phyloP scores from a whole-genome alignment of 1,140 invertebrate species.

The Sogatella furcifera region DNA sequence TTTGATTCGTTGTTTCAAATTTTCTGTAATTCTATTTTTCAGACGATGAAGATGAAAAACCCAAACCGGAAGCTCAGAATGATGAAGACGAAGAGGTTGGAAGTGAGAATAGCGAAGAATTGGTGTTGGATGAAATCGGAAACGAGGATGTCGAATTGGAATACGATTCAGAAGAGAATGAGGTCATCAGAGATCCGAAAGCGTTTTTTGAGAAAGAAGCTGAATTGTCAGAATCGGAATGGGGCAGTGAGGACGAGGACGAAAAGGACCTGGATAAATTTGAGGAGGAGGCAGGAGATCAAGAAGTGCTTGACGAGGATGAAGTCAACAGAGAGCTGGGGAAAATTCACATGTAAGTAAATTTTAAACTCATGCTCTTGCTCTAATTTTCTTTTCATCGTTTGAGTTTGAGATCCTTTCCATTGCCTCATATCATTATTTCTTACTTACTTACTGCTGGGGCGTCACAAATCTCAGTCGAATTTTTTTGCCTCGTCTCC shows the following conservation, averaged over 20 bases:
- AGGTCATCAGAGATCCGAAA: constrained; percentile 43
- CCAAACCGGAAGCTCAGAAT: constrained; percentile 31
- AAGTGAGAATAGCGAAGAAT: constrained; percentile 30
- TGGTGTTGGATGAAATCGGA: constrained; percentile 31
- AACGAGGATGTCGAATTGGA: constrained; percentile 37
- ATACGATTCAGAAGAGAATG: constrained; percentile 70
- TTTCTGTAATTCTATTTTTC: too few species aligned
- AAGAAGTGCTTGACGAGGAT: constrained; percentile 60
- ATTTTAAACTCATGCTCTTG: too few species aligned
- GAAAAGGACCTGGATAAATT: constrained; percentile 59
- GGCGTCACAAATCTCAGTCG: too few species aligned
- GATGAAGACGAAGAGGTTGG: constrained; percentile 28
- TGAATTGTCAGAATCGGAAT: constrained; percentile 74
- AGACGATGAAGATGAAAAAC: constrained; percentile 24
- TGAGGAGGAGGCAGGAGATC: constrained; percentile 62
- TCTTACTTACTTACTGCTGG: too few species aligned
- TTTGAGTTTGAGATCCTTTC: too few species aligned
- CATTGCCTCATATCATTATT: too few species aligned
- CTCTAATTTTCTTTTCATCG: too few species aligned
- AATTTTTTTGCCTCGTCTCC: too few species aligned
- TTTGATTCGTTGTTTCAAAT: too few species aligned
- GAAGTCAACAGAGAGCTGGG: constrained; percentile 51
- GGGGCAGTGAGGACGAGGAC: constrained; percentile 66
- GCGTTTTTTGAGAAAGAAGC: constrained; percentile 79
- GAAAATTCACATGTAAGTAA: constrained; percentile 52